A percentile compares a stretch with the other conserved stretches of the same genome.
Evolutionary conservation across 2,113 vertebrate genomes (phyloP).

Genomic region (Ceyx melanurus): DNA sequence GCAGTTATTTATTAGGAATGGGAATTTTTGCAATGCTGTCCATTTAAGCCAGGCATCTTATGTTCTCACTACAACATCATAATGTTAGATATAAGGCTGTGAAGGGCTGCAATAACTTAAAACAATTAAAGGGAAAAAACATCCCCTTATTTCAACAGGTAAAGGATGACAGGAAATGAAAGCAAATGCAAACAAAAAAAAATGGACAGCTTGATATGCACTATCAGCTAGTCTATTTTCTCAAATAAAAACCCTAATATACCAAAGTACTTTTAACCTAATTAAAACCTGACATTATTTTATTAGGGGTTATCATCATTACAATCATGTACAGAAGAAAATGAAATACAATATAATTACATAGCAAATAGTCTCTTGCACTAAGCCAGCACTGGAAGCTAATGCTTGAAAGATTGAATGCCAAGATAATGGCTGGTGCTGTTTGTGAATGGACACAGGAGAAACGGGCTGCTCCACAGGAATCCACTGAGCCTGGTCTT

Average conservation of each 20-base stretch:
- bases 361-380: slow-evolving; percentile 14
- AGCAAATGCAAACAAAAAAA: not conserved
- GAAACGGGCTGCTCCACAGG: not conserved
- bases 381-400: slow-evolving; percentile 38
- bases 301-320: slow-evolving; percentile 48
- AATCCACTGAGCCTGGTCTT: not conserved
- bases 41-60: not conserved
- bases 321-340: slow-evolving; percentile 39
- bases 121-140: not conserved
- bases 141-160: not conserved
- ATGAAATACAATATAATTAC: slow-evolving; percentile 56
- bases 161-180: not conserved
- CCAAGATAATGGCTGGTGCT: slow-evolving; percentile 11
- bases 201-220: not conserved
- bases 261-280: slow-evolving; percentile 51
- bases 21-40: not conserved
- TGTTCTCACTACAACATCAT: not conserved
- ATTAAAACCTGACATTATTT: slow-evolving; percentile 65
- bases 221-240: slow-evolving; percentile 23
- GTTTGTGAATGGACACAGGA: not conserved
- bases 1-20: not conserved
- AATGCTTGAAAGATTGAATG: slow-evolving; percentile 41
- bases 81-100: not conserved
- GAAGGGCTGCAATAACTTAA: not conserved
- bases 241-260: slow-evolving; percentile 1